phyloP scores from a whole-genome alignment of 2,797 vertebrate species.

The Rhynchotus rufescens region DNA sequence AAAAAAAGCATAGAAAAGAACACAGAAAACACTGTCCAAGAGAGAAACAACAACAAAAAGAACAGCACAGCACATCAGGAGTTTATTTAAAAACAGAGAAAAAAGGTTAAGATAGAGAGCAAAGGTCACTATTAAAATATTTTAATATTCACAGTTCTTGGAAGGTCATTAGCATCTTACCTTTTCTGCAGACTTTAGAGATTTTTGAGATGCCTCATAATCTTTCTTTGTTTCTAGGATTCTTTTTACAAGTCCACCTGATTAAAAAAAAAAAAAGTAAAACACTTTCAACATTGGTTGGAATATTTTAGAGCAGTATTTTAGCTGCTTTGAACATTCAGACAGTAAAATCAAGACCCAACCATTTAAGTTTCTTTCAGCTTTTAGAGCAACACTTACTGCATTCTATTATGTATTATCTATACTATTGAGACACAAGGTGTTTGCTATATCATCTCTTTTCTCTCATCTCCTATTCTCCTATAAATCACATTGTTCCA shows the following conservation, averaged over 20 bases:
- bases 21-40: neutral
- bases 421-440: neutral
- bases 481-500: neutral
- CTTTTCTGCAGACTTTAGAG: conserved; percentile 84
- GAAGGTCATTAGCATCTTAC: conserved; percentile 72
- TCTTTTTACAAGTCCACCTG: conserved; percentile 96
- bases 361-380: neutral
- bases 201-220: conserved; percentile 85
- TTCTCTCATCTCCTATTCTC: neutral
- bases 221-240: conserved; percentile 97
- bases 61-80: neutral
- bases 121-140: neutral
- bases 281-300: neutral
- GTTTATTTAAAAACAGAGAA: neutral
- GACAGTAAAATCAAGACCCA: neutral
- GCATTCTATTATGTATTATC: neutral
- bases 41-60: neutral
- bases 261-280: conserved; percentile 23
- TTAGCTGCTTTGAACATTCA: neutral
- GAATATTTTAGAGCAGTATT: neutral
- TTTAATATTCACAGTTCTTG: neutral
- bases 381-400: neutral
- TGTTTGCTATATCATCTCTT: neutral
- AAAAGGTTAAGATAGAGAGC: neutral
- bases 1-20: neutral